These are phyloP conservation scores for Seriola dumerili DNA, from an alignment of 2,113 vertebrate species.

Conservation along the genomic window DNA sequence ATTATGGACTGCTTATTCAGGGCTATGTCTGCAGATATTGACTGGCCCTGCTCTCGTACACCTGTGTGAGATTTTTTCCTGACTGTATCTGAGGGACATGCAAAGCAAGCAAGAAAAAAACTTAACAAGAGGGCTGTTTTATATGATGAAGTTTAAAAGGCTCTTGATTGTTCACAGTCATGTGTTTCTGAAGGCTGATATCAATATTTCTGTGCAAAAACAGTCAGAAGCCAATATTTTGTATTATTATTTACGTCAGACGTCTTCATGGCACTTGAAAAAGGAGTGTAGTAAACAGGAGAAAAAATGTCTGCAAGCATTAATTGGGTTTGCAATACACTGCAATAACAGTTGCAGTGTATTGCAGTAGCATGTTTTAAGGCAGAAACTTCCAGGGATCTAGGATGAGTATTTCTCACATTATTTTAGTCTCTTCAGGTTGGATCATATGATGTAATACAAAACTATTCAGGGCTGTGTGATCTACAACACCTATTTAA, in stretches of 20 bases:
- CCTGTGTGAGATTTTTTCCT: slow-evolving; percentile 7
- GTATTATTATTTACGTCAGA: slow-evolving; percentile 22
- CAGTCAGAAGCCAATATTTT: slow-evolving; percentile 7
- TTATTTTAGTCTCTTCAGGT: background rate
- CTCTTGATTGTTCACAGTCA: background rate
- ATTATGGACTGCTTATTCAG: background rate
- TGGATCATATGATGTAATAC: slow-evolving; percentile 4
- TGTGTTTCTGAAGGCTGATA: background rate
- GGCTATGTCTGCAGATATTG: background rate
- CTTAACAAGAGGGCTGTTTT: slow-evolving; percentile 4
- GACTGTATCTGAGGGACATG: slow-evolving; percentile 1
- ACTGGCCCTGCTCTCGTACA: background rate
- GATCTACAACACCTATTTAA: background rate
- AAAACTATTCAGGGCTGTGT: background rate
- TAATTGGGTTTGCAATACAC: slow-evolving; percentile 57
- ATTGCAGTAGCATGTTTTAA: slow-evolving; percentile 45
- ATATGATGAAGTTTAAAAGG: background rate
- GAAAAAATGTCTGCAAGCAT: slow-evolving; percentile 31
- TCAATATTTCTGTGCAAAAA: slow-evolving; percentile 23
- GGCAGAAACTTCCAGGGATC: slow-evolving; percentile 16
- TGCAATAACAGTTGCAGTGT: slow-evolving; percentile 59
- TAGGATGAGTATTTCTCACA: background rate
- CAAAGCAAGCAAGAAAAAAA: background rate
- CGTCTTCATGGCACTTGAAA: slow-evolving; percentile 16
- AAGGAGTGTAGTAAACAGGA: slow-evolving; percentile 16